Conservation (phyloP, 1,140 invertebrate species). For the Maconellicoccus hirsutus region DNA sequence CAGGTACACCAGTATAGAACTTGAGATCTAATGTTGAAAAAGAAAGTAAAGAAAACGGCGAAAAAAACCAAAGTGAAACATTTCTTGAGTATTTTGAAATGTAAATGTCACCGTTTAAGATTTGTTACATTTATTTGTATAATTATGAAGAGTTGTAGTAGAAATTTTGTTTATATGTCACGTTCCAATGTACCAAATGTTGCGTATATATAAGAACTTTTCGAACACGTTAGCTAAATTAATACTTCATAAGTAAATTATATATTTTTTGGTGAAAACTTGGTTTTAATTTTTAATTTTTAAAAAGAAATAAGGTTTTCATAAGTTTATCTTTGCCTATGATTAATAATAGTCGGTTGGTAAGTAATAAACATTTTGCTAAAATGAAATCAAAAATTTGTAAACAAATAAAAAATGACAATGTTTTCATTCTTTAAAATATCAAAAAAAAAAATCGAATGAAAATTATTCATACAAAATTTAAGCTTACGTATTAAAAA, state of each 20-base stretch:
- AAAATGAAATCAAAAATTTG: too few species aligned
- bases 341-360: too few species aligned
- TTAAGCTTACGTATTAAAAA: neutral
- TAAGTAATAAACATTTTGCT: too few species aligned
- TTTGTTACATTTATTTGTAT: too few species aligned
- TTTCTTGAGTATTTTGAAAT: constrained; percentile 23
- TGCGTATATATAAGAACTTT: neutral
- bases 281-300: too few species aligned
- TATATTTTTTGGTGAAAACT: too few species aligned
- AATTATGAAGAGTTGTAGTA: constrained; percentile 24
- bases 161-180: neutral
- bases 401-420: too few species aligned
- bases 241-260: neutral
- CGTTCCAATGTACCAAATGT: neutral
- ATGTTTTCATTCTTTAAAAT: too few species aligned
- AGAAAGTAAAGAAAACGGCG: constrained; percentile 89
- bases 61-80: constrained; percentile 60
- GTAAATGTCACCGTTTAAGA: constrained; percentile 13
- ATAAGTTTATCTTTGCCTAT: too few species aligned
- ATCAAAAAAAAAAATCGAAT: too few species aligned
- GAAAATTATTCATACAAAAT: too few species aligned
- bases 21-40: constrained; percentile 94
- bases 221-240: neutral
- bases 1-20: constrained; percentile 92
- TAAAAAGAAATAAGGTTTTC: too few species aligned